Evolutionary conservation across 2,888 invertebrate species (phyloP).

Genomic region (Achlya flavicornis): DNA sequence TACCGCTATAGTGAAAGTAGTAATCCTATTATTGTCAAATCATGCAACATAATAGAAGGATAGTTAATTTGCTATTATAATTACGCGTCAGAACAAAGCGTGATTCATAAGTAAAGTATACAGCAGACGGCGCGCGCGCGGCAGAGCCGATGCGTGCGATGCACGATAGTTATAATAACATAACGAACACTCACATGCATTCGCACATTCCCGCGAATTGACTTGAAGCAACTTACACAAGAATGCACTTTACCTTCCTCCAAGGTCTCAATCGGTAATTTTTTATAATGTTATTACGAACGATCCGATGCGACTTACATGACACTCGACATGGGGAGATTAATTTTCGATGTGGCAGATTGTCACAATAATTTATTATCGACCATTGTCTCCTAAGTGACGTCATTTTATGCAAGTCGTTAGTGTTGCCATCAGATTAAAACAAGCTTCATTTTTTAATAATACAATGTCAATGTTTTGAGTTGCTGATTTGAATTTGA

Average conservation of each 20-base stretch:
- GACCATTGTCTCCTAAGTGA: slow-evolving; percentile 77
- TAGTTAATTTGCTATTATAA: slow-evolving; percentile 42
- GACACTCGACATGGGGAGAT: slow-evolving; percentile 74
- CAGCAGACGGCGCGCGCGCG: slow-evolving; percentile 24
- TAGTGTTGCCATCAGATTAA: slow-evolving; percentile 59
- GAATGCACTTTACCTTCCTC: slow-evolving; percentile 77
- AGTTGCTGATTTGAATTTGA: slow-evolving; percentile 13
- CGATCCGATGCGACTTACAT: slow-evolving; percentile 65
- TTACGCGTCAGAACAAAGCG: slow-evolving; percentile 44
- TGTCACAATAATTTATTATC: slow-evolving; percentile 81
- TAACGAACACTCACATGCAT: slow-evolving; percentile 52
- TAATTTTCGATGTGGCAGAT: slow-evolving; percentile 80
- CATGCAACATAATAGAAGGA: slow-evolving; percentile 28
- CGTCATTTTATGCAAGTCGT: slow-evolving; percentile 67
- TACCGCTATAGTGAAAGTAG: slow-evolving; percentile 37
- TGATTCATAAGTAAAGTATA: slow-evolving; percentile 47
- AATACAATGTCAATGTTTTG: slow-evolving; percentile 26
- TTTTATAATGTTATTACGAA: slow-evolving; percentile 71
- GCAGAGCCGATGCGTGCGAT: slow-evolving; percentile 14
- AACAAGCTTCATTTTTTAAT: slow-evolving; percentile 41
- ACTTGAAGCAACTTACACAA: slow-evolving; percentile 71
- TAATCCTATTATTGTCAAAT: slow-evolving; percentile 31
- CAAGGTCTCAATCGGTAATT: slow-evolving; percentile 74
- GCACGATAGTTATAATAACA: slow-evolving; percentile 51
- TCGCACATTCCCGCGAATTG: slow-evolving; percentile 78